These are phyloP conservation scores for Riparia riparia DNA, from an alignment of 2,113 vertebrate genomes.

Conservation along the genomic window DNA sequence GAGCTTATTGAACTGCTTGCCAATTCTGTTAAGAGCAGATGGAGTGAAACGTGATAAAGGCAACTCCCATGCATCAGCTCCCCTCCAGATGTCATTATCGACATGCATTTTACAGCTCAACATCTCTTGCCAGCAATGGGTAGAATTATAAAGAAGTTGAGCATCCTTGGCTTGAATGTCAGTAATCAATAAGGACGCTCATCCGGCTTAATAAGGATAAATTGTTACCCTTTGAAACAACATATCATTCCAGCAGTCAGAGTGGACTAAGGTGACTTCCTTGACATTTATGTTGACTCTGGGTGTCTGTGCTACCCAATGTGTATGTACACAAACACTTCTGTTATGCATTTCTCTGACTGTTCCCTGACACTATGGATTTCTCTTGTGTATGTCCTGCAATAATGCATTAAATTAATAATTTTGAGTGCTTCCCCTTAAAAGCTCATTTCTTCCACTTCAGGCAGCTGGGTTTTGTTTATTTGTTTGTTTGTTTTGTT, in stretches of 20 bases:
- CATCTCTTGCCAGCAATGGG: background rate
- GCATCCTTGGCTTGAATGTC: slow-evolving; percentile 13
- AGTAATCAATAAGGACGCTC: slow-evolving; percentile 7
- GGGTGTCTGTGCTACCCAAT: background rate
- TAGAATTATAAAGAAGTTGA: slow-evolving; percentile 13
- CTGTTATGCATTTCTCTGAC: background rate
- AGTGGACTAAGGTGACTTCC: background rate
- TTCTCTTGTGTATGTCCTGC: background rate
- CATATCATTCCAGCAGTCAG: background rate
- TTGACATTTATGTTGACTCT: background rate
- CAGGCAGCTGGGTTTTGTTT: background rate
- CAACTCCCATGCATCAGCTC: background rate
- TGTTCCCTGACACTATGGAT: background rate
- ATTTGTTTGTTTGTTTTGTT: background rate
- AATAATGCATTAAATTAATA: background rate
- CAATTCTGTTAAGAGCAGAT: slow-evolving; percentile 58
- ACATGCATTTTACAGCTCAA: background rate
- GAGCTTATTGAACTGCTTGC: slow-evolving; percentile 37
- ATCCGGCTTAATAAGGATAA: slow-evolving; percentile 39
- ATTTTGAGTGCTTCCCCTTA: background rate
- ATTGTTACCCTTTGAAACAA: slow-evolving; percentile 46
- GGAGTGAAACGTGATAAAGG: slow-evolving; percentile 9
- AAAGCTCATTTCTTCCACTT: background rate
- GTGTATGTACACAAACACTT: background rate
- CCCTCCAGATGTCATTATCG: background rate